Evolutionary conservation across 2,797 vertebrate species (phyloP).

Genomic region (Mormyrus proboscirostris): DNA sequence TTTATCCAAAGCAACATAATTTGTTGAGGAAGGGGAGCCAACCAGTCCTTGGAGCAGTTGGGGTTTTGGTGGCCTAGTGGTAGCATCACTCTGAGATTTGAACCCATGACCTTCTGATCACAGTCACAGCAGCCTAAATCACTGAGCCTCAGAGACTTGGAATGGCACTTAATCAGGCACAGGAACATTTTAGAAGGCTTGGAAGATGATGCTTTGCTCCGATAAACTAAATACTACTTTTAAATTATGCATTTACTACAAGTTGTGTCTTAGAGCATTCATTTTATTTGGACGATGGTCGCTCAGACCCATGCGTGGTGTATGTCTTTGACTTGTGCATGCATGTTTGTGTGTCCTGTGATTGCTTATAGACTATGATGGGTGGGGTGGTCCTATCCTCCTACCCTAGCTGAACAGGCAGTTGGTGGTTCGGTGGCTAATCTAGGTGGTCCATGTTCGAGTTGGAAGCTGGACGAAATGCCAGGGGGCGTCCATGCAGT

Average conservation of each 20-base stretch:
- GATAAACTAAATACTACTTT: not conserved
- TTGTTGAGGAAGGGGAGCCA: not conserved
- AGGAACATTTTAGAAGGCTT: not conserved
- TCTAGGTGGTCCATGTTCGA: not conserved
- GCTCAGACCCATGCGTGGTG: not conserved
- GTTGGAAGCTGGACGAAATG: not conserved
- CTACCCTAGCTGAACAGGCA: not conserved
- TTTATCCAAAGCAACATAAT: not conserved
- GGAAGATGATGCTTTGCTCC: not conserved
- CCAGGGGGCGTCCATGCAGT: not conserved
- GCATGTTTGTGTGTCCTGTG: not conserved
- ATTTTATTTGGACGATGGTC: not conserved
- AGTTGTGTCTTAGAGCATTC: not conserved
- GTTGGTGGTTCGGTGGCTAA: not conserved
- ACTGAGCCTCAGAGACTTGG: not conserved
- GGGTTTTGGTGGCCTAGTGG: not conserved
- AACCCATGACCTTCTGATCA: not conserved
- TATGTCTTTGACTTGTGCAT: not conserved
- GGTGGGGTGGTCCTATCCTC: not conserved
- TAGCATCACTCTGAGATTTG: not conserved
- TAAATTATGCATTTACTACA: not conserved
- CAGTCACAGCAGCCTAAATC: not conserved
- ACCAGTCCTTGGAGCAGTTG: not conserved
- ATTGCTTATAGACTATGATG: not conserved
- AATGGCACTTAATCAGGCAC: not conserved